Evolutionary conservation across 2,888 invertebrate genomes (phyloP).

Genomic region (Macrophya annulata): DNA sequence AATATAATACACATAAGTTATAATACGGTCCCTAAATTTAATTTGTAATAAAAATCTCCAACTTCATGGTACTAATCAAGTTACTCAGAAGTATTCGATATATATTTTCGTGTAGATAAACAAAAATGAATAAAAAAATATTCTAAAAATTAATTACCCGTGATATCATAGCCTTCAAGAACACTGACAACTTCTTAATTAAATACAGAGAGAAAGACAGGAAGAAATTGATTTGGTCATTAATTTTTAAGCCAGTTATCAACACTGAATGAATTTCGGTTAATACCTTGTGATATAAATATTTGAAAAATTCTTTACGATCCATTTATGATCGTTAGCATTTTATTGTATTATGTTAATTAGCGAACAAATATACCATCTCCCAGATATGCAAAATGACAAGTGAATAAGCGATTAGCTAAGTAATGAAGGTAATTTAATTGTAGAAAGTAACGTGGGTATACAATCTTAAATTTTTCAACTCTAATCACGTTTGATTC

Average conservation of each 20-base stretch:
- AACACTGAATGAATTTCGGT: not conserved
- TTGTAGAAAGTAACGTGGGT: not conserved
- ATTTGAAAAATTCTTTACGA: not conserved
- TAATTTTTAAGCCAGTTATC: not conserved
- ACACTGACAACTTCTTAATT: slow-evolving; percentile 12
- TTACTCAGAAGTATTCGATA: not conserved
- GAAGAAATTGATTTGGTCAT: slow-evolving; percentile 5
- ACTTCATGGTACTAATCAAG: not conserved
- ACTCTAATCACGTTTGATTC: not conserved
- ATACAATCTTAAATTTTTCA: not conserved
- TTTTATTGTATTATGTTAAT: slow-evolving; percentile 1
- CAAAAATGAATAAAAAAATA: not conserved
- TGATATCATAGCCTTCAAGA: not conserved
- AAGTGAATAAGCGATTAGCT: slow-evolving; percentile 10
- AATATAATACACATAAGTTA: not conserved
- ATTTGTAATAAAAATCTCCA: not conserved
- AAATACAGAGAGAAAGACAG: not conserved
- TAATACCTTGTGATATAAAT: slow-evolving; percentile 23
- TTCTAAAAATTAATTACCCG: not conserved
- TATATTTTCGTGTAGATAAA: not conserved
- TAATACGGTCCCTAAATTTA: not conserved
- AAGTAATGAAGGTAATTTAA: not conserved
- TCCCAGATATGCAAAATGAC: not conserved
- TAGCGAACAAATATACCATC: not conserved
- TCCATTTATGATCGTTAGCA: not conserved